Conservation (phyloP, 1,140 invertebrate genomes). For the Conopomorpha cramerella region DNA sequence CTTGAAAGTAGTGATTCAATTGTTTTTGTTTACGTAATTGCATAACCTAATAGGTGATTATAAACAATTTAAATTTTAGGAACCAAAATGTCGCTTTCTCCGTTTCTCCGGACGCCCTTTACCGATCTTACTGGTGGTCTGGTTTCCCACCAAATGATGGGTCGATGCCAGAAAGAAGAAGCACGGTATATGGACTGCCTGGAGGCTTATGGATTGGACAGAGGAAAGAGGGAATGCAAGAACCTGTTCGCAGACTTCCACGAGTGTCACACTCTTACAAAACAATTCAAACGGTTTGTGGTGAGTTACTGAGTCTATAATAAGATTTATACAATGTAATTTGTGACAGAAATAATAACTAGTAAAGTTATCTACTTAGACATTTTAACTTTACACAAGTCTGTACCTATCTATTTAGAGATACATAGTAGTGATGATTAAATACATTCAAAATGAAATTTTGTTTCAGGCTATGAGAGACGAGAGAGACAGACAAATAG, state of each 20-base stretch:
- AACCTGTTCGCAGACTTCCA: conserved; percentile 66
- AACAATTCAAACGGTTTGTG: conserved; percentile 63
- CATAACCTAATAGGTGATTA: neutral
- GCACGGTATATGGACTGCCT: conserved; percentile 71
- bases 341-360: too few species aligned
- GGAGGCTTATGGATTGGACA: conserved; percentile 72
- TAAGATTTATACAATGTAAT: too few species aligned
- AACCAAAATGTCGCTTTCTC: conserved; percentile 53
- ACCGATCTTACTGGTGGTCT: conserved; percentile 69
- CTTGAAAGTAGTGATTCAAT: too few species aligned
- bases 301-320: too few species aligned
- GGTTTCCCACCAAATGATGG: conserved; percentile 65
- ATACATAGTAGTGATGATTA: too few species aligned
- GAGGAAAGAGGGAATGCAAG: conserved; percentile 62
- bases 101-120: conserved; percentile 66
- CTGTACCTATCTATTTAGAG: too few species aligned
- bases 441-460: too few species aligned
- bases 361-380: too few species aligned
- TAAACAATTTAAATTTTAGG: conserved; percentile 11
- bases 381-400: too few species aligned
- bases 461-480: conserved; percentile 53
- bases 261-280: conserved; percentile 66
- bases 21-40: conserved; percentile 52
- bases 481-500: conserved; percentile 62
- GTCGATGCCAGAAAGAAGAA: conserved; percentile 68